Evolutionary conservation across 2,888 invertebrate genomes (phyloP), one percentile per base, ranked within the genome.

Genomic region (Germaria angustata): DNA sequence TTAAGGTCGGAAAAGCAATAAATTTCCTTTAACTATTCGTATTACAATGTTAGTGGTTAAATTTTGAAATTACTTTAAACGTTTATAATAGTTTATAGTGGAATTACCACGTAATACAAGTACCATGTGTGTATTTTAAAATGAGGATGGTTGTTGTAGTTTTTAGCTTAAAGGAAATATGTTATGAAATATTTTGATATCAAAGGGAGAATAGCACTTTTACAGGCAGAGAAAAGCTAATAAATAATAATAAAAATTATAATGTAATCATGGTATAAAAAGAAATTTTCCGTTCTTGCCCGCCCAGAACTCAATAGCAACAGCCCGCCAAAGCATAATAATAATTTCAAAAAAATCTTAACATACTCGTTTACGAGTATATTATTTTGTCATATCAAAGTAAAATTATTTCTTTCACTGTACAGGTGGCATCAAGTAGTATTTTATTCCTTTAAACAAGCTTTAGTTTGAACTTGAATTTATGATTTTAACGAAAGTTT

Each of bases 401-500:
- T n/a, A n/a, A n/a, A 65, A 46, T 34, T 36, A 24, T 69, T 77
- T 77, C 59, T 65, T 36, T 46, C 32, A 66, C 41, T 72, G 72
- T 51, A 72, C 0, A 13, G 32, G 9, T n/a, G 2, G 32, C 39
- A 39, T 15, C 44, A 20, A 17, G 5, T 15, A 22, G 17, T 34
- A 15, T 22, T 17, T 34, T 20, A 1, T 15, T 51, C n/a, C 28
- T 53, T 17, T 41, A 46, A 71, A 41, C 71, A 9, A 65, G 71
- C 39, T 57, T 15, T 69, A 79, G 66, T 71, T 82, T 82, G 79
- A 79, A 71, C 81, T 82, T 79, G 75, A 82, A 82, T 79, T 82
- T 79, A 78, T 82, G 82, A 82, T 66, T 79, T 79, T 75, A 82
- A 79, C 75, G 82, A 82, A 82, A 82, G 79, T 79, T 75, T 82